These are phyloP conservation scores for Panagrolaimus sp. DNA, from an alignment of 1,140 invertebrate genomes.

Conservation along the genomic window DNA sequence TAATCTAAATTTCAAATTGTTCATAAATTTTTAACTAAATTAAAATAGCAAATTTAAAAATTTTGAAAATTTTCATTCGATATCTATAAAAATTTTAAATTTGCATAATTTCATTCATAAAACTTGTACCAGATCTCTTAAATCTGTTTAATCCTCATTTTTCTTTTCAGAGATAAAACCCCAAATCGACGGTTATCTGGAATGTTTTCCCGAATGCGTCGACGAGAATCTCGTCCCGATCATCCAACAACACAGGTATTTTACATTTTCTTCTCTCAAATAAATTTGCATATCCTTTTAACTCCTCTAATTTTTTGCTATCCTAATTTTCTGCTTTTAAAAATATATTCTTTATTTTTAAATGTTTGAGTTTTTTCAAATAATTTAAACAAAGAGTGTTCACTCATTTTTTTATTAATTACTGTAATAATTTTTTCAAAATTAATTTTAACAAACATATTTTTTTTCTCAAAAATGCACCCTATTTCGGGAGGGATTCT, in stretches of 20 bases:
- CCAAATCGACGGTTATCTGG: slow-evolving; percentile 37
- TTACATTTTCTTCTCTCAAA: not conserved
- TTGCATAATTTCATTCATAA: not conserved
- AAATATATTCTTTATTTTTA: not conserved
- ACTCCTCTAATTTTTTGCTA: not conserved
- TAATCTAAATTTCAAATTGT: slow-evolving; percentile 30
- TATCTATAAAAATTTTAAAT: slow-evolving; percentile 14
- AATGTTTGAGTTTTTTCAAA: not conserved
- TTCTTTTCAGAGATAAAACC: slow-evolving; percentile 28
- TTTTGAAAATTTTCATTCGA: not conserved
- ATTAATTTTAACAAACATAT: not conserved
- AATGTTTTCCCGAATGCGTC: slow-evolving; percentile 44
- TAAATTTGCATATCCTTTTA: not conserved
- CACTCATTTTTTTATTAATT: too few species aligned
- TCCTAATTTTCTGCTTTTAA: slow-evolving; percentile 8
- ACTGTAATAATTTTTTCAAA: too few species aligned
- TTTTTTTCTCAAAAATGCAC: slow-evolving; percentile 1
- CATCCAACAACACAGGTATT: slow-evolving; percentile 17
- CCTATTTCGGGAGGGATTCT: not conserved
- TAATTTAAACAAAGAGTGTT: not conserved
- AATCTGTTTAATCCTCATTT: not conserved
- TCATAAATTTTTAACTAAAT: slow-evolving; percentile 16
- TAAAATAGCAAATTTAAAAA: slow-evolving; percentile 15
- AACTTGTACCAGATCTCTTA: slow-evolving; percentile 5
- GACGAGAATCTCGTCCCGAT: slow-evolving; percentile 31